Percentiles rank a stretch among this genome's conserved stretches.
These are phyloP conservation scores for Spondyliosoma cantharus DNA, from an alignment of 2,797 vertebrate genomes.

Conservation along the genomic window DNA sequence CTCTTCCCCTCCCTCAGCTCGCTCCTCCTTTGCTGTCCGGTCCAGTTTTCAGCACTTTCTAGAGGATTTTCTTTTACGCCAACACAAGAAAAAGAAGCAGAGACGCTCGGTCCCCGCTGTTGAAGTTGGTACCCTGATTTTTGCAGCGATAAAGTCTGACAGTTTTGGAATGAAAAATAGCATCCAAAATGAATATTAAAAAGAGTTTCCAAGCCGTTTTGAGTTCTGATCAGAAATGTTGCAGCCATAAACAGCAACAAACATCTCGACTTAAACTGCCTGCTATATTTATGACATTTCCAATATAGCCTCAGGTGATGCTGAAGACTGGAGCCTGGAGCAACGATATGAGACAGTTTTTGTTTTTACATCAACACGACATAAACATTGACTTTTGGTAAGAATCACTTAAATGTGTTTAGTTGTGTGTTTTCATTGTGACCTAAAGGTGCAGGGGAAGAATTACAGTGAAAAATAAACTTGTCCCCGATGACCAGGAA, in stretches of 20 bases:
- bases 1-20: slow-evolving; percentile 21
- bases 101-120: background rate
- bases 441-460: background rate
- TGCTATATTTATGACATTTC: slow-evolving; percentile 13
- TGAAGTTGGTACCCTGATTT: slow-evolving; percentile 9
- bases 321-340: background rate
- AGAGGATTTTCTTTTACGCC: slow-evolving; percentile 11
- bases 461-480: background rate
- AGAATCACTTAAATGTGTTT: background rate
- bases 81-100: slow-evolving; percentile 19
- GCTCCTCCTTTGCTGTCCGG: slow-evolving; percentile 28
- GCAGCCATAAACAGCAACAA: slow-evolving; percentile 17
- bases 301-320: background rate
- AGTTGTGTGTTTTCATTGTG: background rate
- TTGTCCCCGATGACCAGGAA: background rate
- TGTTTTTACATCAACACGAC: background rate
- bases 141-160: slow-evolving; percentile 2
- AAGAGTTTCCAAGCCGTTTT: slow-evolving; percentile 5
- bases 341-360: background rate
- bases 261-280: background rate
- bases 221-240: slow-evolving; percentile 17
- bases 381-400: background rate
- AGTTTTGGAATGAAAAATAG: background rate
- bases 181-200: slow-evolving; percentile 6
- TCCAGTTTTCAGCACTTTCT: slow-evolving; percentile 13